Conservation (phyloP, 1,140 invertebrate species). For the Rhagoletis pomonella region DNA sequence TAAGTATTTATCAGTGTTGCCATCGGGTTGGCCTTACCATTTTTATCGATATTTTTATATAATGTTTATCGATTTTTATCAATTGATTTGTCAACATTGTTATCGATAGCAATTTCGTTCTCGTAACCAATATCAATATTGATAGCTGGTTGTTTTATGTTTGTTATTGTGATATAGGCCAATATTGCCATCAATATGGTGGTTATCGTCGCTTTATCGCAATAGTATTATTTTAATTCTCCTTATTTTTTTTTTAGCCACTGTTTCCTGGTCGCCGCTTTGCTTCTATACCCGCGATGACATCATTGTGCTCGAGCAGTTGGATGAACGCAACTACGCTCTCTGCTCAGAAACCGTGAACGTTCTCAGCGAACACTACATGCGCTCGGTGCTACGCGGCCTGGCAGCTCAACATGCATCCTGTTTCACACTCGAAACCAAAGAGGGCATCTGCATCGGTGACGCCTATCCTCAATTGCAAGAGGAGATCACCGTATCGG, state of each 20-base stretch:
- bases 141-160: too few species aligned
- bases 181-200: too few species aligned
- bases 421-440: constrained; percentile 69
- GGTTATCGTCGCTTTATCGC: too few species aligned
- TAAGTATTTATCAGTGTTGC: too few species aligned
- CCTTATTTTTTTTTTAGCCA: constrained; percentile 57
- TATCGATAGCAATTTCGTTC: too few species aligned
- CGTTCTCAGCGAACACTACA: constrained; percentile 49
- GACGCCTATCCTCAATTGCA: constrained; percentile 62
- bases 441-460: constrained; percentile 59
- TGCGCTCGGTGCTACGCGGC: constrained; percentile 63
- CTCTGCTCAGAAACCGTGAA: constrained; percentile 60
- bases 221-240: not conserved
- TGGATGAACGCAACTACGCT: constrained; percentile 56
- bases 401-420: constrained; percentile 73
- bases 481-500: constrained; percentile 63
- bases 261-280: constrained; percentile 62
- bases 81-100: too few species aligned
- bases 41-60: too few species aligned
- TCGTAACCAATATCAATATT: too few species aligned
- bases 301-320: constrained; percentile 73
- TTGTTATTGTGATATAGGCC: too few species aligned
- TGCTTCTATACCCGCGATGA: constrained; percentile 70
- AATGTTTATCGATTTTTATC: too few species aligned
- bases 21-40: too few species aligned